A percentile compares a stretch with the other conserved stretches of the same genome.
phyloP scores from a whole-genome alignment of 64 coral and sea anemone genomes.

The Actinia equina region DNA sequence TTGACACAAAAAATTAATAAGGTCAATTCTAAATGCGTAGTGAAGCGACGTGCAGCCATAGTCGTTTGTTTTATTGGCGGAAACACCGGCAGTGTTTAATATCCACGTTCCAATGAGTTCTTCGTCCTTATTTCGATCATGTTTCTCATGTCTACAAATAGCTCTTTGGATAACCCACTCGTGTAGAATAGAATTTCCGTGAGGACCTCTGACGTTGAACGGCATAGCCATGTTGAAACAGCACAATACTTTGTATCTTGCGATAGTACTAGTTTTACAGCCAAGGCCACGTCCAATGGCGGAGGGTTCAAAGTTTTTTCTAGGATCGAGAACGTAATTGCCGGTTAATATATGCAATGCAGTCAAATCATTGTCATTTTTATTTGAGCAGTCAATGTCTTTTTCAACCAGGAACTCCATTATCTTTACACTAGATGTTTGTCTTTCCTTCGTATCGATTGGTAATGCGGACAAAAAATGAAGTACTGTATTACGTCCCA shows the following conservation, averaged over 20 bases:
- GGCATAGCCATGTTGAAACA: not conserved
- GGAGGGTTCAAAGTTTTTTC: not conserved
- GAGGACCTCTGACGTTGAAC: not conserved
- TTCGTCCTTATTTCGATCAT: not conserved
- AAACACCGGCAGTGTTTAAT: not conserved
- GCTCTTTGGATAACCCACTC: not conserved
- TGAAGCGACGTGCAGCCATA: not conserved
- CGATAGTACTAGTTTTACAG: not conserved
- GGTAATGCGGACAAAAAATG: not conserved
- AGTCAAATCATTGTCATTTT: not conserved
- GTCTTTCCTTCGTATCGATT: not conserved
- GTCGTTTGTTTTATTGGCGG: not conserved
- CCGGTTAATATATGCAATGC: not conserved
- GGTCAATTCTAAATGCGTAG: not conserved
- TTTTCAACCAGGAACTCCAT: not conserved
- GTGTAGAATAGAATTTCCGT: constrained; percentile 12
- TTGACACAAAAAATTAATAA: not conserved
- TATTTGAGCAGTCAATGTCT: not conserved
- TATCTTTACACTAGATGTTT: not conserved
- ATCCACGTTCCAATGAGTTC: not conserved
- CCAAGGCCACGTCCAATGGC: not conserved
- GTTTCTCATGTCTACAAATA: not conserved
- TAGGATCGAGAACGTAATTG: not conserved
- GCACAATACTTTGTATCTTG: not conserved
- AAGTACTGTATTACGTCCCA: not conserved